Conservation (phyloP, 2,888 invertebrate species). For the Xestia xanthographa region DNA sequence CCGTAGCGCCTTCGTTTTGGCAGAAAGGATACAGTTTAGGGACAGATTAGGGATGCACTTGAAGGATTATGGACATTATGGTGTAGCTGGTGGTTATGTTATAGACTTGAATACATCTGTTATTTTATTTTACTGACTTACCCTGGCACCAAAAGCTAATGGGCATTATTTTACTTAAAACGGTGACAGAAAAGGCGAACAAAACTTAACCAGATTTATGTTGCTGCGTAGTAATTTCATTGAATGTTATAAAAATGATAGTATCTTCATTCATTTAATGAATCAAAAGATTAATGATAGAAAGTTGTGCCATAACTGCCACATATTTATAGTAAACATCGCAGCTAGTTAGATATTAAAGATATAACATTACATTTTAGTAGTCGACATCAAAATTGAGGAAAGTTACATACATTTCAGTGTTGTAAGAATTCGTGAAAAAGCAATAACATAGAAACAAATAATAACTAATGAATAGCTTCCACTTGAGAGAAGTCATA, state of each 20-base stretch:
- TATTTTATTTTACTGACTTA: background rate
- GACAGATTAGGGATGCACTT: background rate
- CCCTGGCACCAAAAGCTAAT: background rate
- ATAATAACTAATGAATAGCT: background rate
- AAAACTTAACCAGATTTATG: constrained; percentile 8
- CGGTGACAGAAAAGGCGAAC: background rate
- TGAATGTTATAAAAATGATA: constrained; percentile 28
- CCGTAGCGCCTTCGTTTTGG: constrained; percentile 1
- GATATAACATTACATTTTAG: constrained; percentile 32
- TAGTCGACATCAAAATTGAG: constrained; percentile 22
- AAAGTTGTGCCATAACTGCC: constrained; percentile 49
- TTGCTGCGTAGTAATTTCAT: background rate
- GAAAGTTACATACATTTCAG: constrained; percentile 38
- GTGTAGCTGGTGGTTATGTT: too few relatives aligned
- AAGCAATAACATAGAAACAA: constrained; percentile 13
- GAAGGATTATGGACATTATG: background rate
- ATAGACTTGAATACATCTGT: background rate
- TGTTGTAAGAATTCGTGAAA: constrained; percentile 26
- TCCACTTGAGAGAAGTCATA: constrained; percentile 3
- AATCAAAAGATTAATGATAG: constrained; percentile 36
- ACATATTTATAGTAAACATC: constrained; percentile 20
- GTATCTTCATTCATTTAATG: constrained; percentile 30
- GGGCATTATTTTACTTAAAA: background rate
- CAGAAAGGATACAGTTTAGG: background rate
- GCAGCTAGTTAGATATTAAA: constrained; percentile 6